Conservation (phyloP, 2,888 invertebrate species). For the Neoascia interrupta region DNA sequence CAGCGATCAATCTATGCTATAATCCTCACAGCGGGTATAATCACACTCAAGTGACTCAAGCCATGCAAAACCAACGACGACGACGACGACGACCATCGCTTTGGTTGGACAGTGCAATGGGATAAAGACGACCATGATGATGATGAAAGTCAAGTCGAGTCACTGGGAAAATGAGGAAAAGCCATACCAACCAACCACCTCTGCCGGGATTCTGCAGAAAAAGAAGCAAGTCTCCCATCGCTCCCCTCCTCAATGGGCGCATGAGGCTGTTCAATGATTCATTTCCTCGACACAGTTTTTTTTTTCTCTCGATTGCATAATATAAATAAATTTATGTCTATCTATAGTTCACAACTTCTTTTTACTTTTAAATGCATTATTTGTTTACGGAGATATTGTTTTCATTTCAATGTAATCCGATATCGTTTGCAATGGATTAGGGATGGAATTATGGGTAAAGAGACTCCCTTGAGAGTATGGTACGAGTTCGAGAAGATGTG, state of each 20-base stretch:
- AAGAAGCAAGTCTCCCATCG: no score
- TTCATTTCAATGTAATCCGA: constrained; percentile 55
- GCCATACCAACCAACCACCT: constrained; percentile 17
- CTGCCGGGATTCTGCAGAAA: constrained; percentile 34
- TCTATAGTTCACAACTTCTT: background rate
- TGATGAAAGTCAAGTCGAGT: constrained; percentile 39
- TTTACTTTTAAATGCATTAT: constrained; percentile 30
- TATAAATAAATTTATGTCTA: no score
- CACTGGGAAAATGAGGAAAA: constrained; percentile 46
- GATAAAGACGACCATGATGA: constrained; percentile 29
- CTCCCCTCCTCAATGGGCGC: no score
- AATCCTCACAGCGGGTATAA: constrained; percentile 57
- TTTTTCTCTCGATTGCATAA: constrained; percentile 51
- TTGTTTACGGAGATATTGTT: constrained; percentile 60
- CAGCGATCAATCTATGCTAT: constrained; percentile 68
- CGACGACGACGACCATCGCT: constrained; percentile 7
- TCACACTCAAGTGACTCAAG: constrained; percentile 31
- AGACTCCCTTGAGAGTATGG: constrained; percentile 6
- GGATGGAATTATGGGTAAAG: constrained; percentile 29
- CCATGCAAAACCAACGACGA: constrained; percentile 31
- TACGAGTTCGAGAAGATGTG: constrained; percentile 14
- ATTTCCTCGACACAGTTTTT: constrained; percentile 57
- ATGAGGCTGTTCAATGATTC: constrained; percentile 35
- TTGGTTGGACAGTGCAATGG: constrained; percentile 39
- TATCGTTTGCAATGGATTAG: constrained; percentile 63